Evolutionary conservation across 2,113 vertebrate genomes (phyloP).

Genomic region (Numida meleagris): DNA sequence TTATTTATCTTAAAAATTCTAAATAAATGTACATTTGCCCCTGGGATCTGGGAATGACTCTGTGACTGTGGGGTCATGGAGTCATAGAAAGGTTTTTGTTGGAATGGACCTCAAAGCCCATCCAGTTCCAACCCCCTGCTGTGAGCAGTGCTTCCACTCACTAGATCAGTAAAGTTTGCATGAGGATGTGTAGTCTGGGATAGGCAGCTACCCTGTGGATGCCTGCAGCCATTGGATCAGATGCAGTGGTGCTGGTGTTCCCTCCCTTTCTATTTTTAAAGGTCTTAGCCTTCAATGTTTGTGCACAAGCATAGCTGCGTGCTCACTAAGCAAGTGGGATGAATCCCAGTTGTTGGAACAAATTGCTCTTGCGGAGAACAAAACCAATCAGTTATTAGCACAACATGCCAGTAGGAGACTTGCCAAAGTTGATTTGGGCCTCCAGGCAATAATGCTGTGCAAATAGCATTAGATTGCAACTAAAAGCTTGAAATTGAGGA

Average conservation of each 20-base stretch:
- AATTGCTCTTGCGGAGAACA: conserved; percentile 36
- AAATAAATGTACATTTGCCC: neutral
- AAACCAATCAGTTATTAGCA: conserved; percentile 48
- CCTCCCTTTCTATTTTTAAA: conserved; percentile 28
- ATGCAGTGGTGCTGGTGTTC: neutral
- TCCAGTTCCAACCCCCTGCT: too few species aligned
- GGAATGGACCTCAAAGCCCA: too few species aligned
- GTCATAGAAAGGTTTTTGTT: too few species aligned
- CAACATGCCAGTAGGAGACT: conserved; percentile 24
- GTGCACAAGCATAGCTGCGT: neutral
- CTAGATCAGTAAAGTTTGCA: too few species aligned
- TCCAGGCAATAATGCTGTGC: conserved; percentile 14
- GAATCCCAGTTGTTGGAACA: conserved; percentile 49
- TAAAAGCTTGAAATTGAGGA: conserved; percentile 28
- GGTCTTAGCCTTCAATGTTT: conserved; percentile 2
- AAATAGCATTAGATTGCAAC: conserved; percentile 54
- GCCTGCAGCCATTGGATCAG: neutral
- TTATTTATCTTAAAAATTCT: neutral
- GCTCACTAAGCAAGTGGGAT: neutral
- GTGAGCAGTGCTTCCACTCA: too few species aligned
- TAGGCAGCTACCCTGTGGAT: neutral
- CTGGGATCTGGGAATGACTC: neutral
- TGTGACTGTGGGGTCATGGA: neutral
- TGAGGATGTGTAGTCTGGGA: neutral
- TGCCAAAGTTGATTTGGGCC: conserved; percentile 35